phyloP scores from a whole-genome alignment of 2,888 invertebrate species.

The Diarsia dahlii region DNA sequence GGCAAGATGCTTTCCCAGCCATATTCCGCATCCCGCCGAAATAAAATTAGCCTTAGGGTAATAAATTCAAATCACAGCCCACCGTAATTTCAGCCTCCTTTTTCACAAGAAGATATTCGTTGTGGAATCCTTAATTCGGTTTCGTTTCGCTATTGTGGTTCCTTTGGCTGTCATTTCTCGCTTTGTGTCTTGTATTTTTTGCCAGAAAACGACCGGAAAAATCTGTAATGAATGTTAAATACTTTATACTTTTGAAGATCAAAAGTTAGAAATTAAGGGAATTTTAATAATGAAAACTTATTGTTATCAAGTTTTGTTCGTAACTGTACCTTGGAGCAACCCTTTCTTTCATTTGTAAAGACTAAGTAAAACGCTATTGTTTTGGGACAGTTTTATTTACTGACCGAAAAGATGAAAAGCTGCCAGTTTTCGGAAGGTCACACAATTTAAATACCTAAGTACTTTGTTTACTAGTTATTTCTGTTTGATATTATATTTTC shows the following conservation, averaged over 20 bases:
- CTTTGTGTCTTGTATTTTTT: slow-evolving; percentile 74
- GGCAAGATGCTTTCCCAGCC: slow-evolving; percentile 75
- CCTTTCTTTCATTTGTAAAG: slow-evolving; percentile 30
- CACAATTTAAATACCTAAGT: background rate
- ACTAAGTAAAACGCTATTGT: slow-evolving; percentile 37
- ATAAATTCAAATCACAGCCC: slow-evolving; percentile 89
- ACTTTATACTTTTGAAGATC: slow-evolving; percentile 46
- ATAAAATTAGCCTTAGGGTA: slow-evolving; percentile 88
- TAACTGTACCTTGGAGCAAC: slow-evolving; percentile 17
- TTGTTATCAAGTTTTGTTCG: slow-evolving; percentile 37
- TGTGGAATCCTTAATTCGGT: slow-evolving; percentile 87
- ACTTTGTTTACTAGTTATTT: background rate
- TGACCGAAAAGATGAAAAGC: slow-evolving; percentile 7
- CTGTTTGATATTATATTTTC: background rate
- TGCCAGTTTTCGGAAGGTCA: background rate
- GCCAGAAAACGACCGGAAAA: slow-evolving; percentile 39
- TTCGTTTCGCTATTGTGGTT: slow-evolving; percentile 85
- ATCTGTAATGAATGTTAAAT: slow-evolving; percentile 56
- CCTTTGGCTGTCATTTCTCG: slow-evolving; percentile 81
- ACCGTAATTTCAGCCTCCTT: slow-evolving; percentile 87
- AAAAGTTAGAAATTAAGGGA: slow-evolving; percentile 30
- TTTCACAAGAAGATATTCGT: slow-evolving; percentile 86
- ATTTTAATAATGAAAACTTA: slow-evolving; percentile 34
- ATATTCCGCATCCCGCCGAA: slow-evolving; percentile 80
- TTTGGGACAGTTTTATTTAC: slow-evolving; percentile 21